Base-by-base conservation (phyloP, 2,888 invertebrate genomes). In the Stratiomys singularior region DNA sequence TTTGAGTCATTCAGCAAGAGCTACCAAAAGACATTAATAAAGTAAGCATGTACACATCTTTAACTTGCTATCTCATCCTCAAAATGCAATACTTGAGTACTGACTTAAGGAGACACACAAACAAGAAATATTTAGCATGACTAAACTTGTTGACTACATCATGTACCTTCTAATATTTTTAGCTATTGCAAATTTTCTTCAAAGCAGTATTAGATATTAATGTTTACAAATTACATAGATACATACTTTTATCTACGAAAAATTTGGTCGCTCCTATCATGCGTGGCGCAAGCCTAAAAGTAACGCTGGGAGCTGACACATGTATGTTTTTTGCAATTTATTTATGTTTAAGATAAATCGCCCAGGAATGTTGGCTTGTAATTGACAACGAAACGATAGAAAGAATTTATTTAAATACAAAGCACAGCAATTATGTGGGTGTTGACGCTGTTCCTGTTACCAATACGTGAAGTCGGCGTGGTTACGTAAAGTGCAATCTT, bases 151-250 rank as follows among this genome's bases (percentile, higher is more conserved):
- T 18, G 52, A 52, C 15, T 52, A 7, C 3, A 52, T 18, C 52
- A 52, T 52, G 52, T 52, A 52, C 21, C 9, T 21, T 52, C 52
- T 21, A 18, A 18, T 63, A 63, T 63, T 63, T 63, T 63, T 63
- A 27, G 63, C 25, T 28, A 63, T 27, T 27, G 27, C 63, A 63
- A 63, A 25, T 13, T 37, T 37, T 25, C 23, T 25, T 11, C 60
- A 63, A 63, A 63, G 28, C 28, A 27, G 63, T 28, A 63, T 23
- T 27, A 63, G 11, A 63, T 27, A 63, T 60, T 60, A 63, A 63
- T 25, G 63, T 63, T 28, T 28, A 63, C 27, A 63, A 63, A 63
- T 27, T 63, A 63, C 58, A 21, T 58, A 23, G 58, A 18, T 9
- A 37, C 37, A 37, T 9, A 37, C n/a, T n/a, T 5, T 23, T 58